Evolutionary conservation across 2,797 vertebrate genomes (phyloP), one percentile per base, ranked within the genome.

Genomic region (Menidia menidia): DNA sequence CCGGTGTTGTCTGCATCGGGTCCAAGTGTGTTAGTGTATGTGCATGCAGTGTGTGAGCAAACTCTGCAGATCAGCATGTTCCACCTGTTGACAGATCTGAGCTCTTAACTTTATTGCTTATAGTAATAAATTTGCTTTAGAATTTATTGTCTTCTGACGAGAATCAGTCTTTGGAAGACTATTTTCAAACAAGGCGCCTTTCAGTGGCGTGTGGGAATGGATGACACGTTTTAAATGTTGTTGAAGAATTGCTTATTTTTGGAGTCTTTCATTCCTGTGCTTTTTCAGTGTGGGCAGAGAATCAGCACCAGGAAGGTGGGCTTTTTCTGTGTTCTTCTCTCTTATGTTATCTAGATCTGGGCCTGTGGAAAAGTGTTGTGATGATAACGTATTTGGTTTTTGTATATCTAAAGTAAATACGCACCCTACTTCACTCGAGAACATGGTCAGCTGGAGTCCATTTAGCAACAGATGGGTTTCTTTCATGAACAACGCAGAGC

Each of bases 171-270:
- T 78, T 68, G 72, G 62, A 85, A 78, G 74, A 76, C 68, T 33
- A 30, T n/a, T 69, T 77, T 77, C 2, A 51, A 74, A 75, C 48
- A 53, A 42, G 78, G 68, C 1, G 19, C 53, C 59, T 74, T 82
- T 84, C 33, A 76, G 62, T 47, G 80, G 81, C 11, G 42, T 70
- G 4, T 53, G 19, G 32, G 14, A 64, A 59, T 54, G 59, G 51
- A 63, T 3, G 43, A 64, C 52, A 39, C 42, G 2, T 86, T 85
- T 30, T 67, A 71, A 72, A 74, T 67, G 63, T 79, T 51, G n/a
- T 78, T 67, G 67, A 82, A 71, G 68, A 89, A 78, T 81, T 61
- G 70, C 67, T 83, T 89, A 86, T 88, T 88, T 86, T 89, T 90
- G 67, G 83, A 87, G 68, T 67, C 53, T 73, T 85, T 57, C 30